Conservation (phyloP, 2,113 vertebrate species). For the Chaetodon trifascialis region DNA sequence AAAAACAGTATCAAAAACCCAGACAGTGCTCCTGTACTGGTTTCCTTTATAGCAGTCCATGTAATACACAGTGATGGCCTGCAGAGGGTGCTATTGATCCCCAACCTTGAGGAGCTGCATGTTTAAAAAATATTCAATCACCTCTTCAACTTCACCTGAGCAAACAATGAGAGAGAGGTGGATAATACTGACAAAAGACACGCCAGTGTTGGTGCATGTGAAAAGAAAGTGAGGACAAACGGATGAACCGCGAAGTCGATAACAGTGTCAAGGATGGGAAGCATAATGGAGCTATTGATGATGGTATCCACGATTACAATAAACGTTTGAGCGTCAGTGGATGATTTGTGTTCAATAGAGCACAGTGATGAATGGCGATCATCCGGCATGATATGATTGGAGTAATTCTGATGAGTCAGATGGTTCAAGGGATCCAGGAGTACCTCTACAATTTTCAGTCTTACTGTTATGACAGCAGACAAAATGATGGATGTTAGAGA, state of each 20-base stretch:
- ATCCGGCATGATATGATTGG: constrained; percentile 17
- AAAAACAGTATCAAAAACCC: not conserved
- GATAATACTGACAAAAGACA: constrained; percentile 6
- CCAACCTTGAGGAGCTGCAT: not conserved
- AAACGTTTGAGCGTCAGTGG: not conserved
- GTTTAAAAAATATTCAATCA: not conserved
- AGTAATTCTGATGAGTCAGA: constrained; percentile 2
- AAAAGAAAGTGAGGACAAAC: constrained; percentile 33
- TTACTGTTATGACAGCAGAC: not conserved
- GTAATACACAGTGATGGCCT: not conserved
- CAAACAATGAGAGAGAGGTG: not conserved
- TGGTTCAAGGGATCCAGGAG: constrained; percentile 26
- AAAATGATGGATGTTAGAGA: not conserved
- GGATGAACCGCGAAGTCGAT: constrained; percentile 7
- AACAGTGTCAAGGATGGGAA: constrained; percentile 18
- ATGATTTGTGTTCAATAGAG: constrained; percentile 6
- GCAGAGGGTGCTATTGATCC: constrained; percentile 45
- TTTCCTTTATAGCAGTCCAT: not conserved
- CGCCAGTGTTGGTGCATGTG: not conserved
- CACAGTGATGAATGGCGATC: constrained; percentile 17
- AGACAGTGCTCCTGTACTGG: not conserved
- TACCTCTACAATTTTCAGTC: not conserved
- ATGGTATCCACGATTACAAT: constrained; percentile 21
- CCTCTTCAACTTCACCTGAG: constrained; percentile 11
- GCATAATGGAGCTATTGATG: constrained; percentile 5